Base-by-base conservation (phyloP, 2,797 vertebrate species). In the Artibeus jamaicensis region DNA sequence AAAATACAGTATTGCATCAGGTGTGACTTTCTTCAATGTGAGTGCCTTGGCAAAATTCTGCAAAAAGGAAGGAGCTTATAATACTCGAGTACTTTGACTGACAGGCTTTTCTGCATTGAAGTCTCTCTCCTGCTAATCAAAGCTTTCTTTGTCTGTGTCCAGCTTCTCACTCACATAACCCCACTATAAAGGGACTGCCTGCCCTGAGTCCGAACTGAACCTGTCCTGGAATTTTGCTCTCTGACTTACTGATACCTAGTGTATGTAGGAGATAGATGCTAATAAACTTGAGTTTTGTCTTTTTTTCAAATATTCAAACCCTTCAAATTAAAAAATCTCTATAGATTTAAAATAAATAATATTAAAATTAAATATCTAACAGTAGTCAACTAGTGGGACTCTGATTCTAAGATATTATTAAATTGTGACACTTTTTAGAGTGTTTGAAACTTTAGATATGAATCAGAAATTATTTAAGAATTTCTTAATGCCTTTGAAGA, bases 311-410 rank as follows among this genome's bases (percentile, higher is more conserved):
- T 68, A 73, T n/a, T 77, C 57, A 79, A 32, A 89, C 50, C 57
- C 77, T 93, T 53, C 11, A 70, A 39, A 39, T 71, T 44, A 67
- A 70, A 42, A 71, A 93, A 65, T 21, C 21, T 42, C 26, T 67
- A 26, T 59, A 15, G 34, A 55, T 85, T 90, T 95, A 89, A 96
- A 94, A 37, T 83, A 86, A 96, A 65, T 55, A 89, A 53, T 93
- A 76, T 67, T 78, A 83, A 67, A 94, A 92, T 78, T 82, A 85
- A 96, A 68, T 62, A 91, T 57, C 91, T 88, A 85, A 68, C 0
- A 77, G 48, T 83, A 67, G 37, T 46, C 73, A 89, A 46, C 59
- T 62, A 48, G 29, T 79, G 82, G 55, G 37, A 88, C 55, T 68
- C 32, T 39, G 78, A 88, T 89, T 91, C n/a, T 59, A 91, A 96